These are phyloP conservation scores for Andrena trimmerana DNA, from an alignment of 2,888 invertebrate genomes.

Conservation along the genomic window DNA sequence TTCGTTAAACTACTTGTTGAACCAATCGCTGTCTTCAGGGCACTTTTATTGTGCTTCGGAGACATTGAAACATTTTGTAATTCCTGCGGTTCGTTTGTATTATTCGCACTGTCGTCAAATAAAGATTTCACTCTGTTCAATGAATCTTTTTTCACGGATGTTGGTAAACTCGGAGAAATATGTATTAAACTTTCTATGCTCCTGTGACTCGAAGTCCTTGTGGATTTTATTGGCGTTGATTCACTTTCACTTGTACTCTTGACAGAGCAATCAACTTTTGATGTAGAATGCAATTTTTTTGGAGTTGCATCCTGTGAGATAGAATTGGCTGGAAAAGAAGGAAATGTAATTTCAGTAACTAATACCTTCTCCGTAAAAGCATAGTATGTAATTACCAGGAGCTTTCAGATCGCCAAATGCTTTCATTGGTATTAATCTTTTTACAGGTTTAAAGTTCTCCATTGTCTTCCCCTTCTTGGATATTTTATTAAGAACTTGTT, in stretches of 20 bases:
- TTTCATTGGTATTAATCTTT: constrained; percentile 86
- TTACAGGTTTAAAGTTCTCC: constrained; percentile 75
- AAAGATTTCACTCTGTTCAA: constrained; percentile 28
- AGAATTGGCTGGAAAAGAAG: constrained; percentile 38
- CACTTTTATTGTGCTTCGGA: constrained; percentile 86
- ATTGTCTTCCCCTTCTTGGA: constrained; percentile 76
- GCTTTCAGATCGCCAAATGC: constrained; percentile 73
- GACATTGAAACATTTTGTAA: constrained; percentile 67
- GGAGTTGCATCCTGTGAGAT: neutral
- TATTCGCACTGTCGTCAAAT: constrained; percentile 53
- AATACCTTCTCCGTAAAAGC: neutral
- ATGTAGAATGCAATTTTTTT: constrained; percentile 18
- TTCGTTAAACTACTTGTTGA: constrained; percentile 87
- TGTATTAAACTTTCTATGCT: constrained; percentile 28
- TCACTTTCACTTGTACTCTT: constrained; percentile 1
- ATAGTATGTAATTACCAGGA: constrained; percentile 36
- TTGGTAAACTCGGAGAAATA: constrained; percentile 32
- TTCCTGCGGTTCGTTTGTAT: constrained; percentile 58
- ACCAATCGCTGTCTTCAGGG: constrained; percentile 87
- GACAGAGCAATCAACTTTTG: constrained; percentile 2
- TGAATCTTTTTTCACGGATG: constrained; percentile 34
- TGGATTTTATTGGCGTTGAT: constrained; percentile 1
- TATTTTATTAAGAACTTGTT: constrained; percentile 85
- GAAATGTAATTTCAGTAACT: neutral
- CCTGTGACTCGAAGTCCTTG: neutral